Percentiles rank a stretch among this genome's conserved stretches.
These are phyloP conservation scores for Muscina levida DNA, from an alignment of 2,888 invertebrate species.

Conservation along the genomic window DNA sequence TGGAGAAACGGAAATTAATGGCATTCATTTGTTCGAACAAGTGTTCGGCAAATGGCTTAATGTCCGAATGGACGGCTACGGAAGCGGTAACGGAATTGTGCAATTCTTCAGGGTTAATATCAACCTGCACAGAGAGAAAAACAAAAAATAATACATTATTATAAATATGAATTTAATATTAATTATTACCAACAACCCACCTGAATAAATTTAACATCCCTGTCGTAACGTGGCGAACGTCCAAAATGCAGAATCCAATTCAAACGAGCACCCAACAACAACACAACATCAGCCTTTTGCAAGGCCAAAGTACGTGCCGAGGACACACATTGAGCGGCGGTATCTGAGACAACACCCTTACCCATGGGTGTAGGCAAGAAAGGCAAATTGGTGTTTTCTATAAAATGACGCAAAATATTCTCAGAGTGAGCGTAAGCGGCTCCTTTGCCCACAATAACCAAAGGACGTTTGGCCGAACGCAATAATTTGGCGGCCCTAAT, in stretches of 20 bases:
- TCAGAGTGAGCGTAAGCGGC: slow-evolving; percentile 92
- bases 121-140: slow-evolving; percentile 81
- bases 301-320: slow-evolving; percentile 93
- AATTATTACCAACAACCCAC: slow-evolving; percentile 49
- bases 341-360: slow-evolving; percentile 89
- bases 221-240: slow-evolving; percentile 89
- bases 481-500: slow-evolving; percentile 86
- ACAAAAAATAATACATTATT: neutral
- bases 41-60: slow-evolving; percentile 86
- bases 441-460: slow-evolving; percentile 95
- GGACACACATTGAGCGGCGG: slow-evolving; percentile 87
- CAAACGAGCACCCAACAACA: slow-evolving; percentile 93
- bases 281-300: slow-evolving; percentile 91
- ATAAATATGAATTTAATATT: neutral
- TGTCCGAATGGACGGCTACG: slow-evolving; percentile 92
- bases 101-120: slow-evolving; percentile 93
- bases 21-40: slow-evolving; percentile 83
- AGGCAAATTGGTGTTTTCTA: slow-evolving; percentile 88
- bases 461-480: slow-evolving; percentile 87
- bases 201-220: slow-evolving; percentile 93
- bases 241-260: slow-evolving; percentile 99
- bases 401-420: slow-evolving; percentile 84
- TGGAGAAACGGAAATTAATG: slow-evolving; percentile 82
- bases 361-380: slow-evolving; percentile 98
- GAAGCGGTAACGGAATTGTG: slow-evolving; percentile 92